phyloP scores from a whole-genome alignment of 2,113 vertebrate species.

The Trochalopteron elliotii region DNA sequence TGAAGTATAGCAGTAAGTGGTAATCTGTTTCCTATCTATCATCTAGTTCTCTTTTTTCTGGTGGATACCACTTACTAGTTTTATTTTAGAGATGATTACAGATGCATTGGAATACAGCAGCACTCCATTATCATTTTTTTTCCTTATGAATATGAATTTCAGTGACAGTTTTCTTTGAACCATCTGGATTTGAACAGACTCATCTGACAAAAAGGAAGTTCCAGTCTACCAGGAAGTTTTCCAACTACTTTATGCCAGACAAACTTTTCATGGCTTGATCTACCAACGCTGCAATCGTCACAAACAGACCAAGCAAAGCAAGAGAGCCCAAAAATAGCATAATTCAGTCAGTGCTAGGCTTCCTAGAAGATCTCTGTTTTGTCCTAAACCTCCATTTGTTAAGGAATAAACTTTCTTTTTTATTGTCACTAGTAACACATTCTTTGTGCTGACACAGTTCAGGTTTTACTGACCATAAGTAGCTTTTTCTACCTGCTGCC shows the following conservation, averaged over 20 bases:
- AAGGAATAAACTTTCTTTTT: not conserved
- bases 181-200: not conserved
- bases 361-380: not conserved
- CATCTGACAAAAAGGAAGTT: constrained; percentile 16
- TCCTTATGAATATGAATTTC: not conserved
- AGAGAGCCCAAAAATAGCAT: not conserved
- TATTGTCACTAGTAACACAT: not conserved
- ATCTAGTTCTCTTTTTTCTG: not conserved
- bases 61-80: not conserved
- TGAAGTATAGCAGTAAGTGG: not conserved
- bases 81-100: not conserved
- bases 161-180: not conserved
- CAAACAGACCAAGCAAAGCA: not conserved
- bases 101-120: not conserved
- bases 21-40: not conserved
- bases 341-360: not conserved
- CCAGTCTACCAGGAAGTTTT: constrained; percentile 6
- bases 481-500: not conserved
- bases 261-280: not conserved
- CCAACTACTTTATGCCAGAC: not conserved
- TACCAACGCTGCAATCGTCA: not conserved
- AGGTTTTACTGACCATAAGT: not conserved
- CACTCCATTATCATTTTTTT: not conserved
- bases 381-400: not conserved
- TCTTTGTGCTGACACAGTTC: not conserved